A percentile compares a stretch with the other conserved stretches of the same genome.
These are phyloP conservation scores for Minunthozetes semirufus DNA, from an alignment of 2,888 invertebrate species.

Conservation along the genomic window DNA sequence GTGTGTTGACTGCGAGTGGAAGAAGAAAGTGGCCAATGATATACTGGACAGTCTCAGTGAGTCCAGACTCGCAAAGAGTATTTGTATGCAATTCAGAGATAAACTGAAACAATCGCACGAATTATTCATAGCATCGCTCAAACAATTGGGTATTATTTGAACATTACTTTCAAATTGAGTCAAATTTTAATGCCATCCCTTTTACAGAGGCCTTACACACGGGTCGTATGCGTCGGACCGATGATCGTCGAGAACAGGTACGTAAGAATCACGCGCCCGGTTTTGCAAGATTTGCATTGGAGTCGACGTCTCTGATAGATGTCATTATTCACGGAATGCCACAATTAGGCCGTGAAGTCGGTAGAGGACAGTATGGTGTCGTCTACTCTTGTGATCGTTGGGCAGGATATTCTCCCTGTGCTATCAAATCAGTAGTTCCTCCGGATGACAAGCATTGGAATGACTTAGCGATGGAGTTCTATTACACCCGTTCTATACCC, in stretches of 20 bases:
- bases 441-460: slow-evolving; percentile 83
- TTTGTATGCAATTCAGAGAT: slow-evolving; percentile 68
- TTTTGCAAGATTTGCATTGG: slow-evolving; percentile 70
- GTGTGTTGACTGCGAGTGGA: slow-evolving; percentile 55
- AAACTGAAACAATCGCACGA: slow-evolving; percentile 69
- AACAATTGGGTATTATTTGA: slow-evolving; percentile 52
- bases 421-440: slow-evolving; percentile 79
- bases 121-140: slow-evolving; percentile 64
- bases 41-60: slow-evolving; percentile 65
- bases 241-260: slow-evolving; percentile 65
- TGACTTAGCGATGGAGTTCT: slow-evolving; percentile 83
- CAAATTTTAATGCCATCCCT: background rate
- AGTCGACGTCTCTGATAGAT: slow-evolving; percentile 75
- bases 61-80: slow-evolving; percentile 62
- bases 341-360: slow-evolving; percentile 51
- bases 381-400: slow-evolving; percentile 70
- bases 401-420: slow-evolving; percentile 66
- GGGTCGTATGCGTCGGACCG: slow-evolving; percentile 67
- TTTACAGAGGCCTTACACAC: slow-evolving; percentile 57
- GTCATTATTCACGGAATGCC: slow-evolving; percentile 61
- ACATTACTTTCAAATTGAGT: slow-evolving; percentile 36
- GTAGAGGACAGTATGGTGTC: slow-evolving; percentile 79
- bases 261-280: slow-evolving; percentile 70
- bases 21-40: slow-evolving; percentile 61
- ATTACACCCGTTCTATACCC: slow-evolving; percentile 77